phyloP scores from a whole-genome alignment of 2,888 invertebrate species.

The Sthenelais limicola region DNA sequence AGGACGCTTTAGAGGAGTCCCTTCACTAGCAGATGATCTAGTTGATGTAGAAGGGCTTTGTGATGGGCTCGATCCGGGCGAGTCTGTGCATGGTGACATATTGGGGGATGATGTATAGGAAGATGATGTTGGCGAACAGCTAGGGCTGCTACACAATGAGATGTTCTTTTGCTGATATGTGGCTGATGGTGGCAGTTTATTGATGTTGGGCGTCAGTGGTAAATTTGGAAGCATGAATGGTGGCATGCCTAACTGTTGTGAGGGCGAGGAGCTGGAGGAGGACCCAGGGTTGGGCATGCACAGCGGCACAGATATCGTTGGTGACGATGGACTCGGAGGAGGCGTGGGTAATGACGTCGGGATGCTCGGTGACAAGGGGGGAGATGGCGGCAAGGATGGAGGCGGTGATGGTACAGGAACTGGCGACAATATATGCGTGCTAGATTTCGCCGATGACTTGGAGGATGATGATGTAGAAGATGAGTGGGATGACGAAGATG shows the following conservation, averaged over 20 bases:
- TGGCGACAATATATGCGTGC: constrained; percentile 73
- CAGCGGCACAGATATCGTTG: background rate
- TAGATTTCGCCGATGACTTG: background rate
- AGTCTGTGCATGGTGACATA: background rate
- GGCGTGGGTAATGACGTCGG: constrained; percentile 29
- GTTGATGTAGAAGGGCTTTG: constrained; percentile 1
- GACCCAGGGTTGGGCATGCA: background rate
- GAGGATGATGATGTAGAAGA: constrained; percentile 21
- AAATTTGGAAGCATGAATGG: constrained; percentile 3
- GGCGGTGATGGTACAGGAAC: constrained; percentile 44
- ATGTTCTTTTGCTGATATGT: background rate
- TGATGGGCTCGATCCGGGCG: background rate
- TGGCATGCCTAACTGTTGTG: constrained; percentile 5
- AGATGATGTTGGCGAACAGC: background rate
- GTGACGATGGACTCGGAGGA: constrained; percentile 21
- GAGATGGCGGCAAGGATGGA: background rate
- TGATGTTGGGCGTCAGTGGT: background rate
- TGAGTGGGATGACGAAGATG: background rate
- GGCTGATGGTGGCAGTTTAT: background rate
- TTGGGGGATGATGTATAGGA: constrained; percentile 2
- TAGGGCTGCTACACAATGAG: constrained; percentile 1
- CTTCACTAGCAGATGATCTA: too few relatives aligned
- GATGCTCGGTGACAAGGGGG: constrained; percentile 1
- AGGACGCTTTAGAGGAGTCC: too few relatives aligned
- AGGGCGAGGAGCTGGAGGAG: constrained; percentile 8